Evolutionary conservation across 2,797 vertebrate species (phyloP), one percentile per base, ranked within the genome.

Genomic region (Selene dorsalis): DNA sequence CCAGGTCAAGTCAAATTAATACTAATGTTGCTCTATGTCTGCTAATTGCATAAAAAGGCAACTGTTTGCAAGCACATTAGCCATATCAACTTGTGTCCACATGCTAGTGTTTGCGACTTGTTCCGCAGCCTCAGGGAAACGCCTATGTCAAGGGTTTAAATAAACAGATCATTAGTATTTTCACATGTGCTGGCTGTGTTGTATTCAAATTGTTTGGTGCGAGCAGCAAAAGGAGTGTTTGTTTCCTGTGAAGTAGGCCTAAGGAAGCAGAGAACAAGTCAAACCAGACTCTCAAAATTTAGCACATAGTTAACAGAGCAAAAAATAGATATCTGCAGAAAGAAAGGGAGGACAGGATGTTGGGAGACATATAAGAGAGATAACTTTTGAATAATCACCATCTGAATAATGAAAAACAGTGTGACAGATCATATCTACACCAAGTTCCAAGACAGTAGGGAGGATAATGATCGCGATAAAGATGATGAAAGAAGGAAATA

Each of bases 371-470:
- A 63, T 4, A 4, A 20, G 35, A 68, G 66, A 71, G 72, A 73
- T 80, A 71, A 79, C 59, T 35, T 52, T 68, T 84, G 68, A 82
- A 56, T 24, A 76, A 77, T 0, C 35, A 62, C 68, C 26, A 48
- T 77, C 62, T 75, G 57, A 83, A 80, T 75, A 69, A 84, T 85
- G 64, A 79, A 80, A 83, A 83, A 78, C 66, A 39, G 14, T 38
- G 39, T 11, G 30, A 70, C 47, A 57, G 79, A 75, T 80, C 60
- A 50, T 74, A 83, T 79, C 75, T 56, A 32, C 63, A 59, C 30
- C 26, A 53, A 63, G 66, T 80, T 68, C 39, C 52, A 32, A 79
- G 70, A 77, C 55, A 65, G 41, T 4, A 14, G 52, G 22, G 52
- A 32, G 30, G 68, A 77, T 64, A 57, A 65, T 50, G 55, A 73